These are phyloP conservation scores for Hydrotaea diabolus DNA, from an alignment of 2,888 invertebrate species.

Conservation along the genomic window DNA sequence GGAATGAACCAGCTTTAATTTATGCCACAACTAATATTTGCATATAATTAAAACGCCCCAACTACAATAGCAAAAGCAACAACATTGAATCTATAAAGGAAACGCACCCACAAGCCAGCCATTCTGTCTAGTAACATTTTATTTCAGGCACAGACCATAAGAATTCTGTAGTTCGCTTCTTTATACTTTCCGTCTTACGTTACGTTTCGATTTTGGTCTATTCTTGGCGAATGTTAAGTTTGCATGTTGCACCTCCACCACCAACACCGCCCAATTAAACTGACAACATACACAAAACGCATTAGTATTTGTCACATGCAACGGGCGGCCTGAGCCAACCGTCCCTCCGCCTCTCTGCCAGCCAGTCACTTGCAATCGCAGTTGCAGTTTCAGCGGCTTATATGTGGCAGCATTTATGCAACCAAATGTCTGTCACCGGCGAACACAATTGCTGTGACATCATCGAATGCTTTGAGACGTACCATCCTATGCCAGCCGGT, in stretches of 20 bases:
- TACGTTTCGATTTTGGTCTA: slow-evolving; percentile 16
- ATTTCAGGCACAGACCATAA: background rate
- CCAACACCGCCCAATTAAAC: slow-evolving; percentile 39
- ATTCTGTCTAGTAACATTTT: background rate
- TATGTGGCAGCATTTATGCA: background rate
- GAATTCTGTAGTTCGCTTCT: background rate
- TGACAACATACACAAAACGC: slow-evolving; percentile 54
- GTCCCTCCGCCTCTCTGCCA: background rate
- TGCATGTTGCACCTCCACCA: slow-evolving; percentile 27
- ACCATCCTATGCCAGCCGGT: background rate
- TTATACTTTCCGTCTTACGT: background rate
- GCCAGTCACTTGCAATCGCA: slow-evolving; percentile 30
- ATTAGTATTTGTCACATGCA: slow-evolving; percentile 51
- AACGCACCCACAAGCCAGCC: slow-evolving; percentile 48
- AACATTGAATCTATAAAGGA: background rate
- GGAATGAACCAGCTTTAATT: background rate
- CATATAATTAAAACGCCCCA: slow-evolving; percentile 37
- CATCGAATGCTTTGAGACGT: slow-evolving; percentile 38
- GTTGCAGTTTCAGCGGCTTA: background rate
- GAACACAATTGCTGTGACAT: slow-evolving; percentile 34
- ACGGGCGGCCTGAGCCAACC: background rate
- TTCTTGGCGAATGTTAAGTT: slow-evolving; percentile 23
- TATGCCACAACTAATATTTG: slow-evolving; percentile 31
- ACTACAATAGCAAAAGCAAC: background rate
- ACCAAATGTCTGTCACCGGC: background rate